These are phyloP conservation scores for Speoplatyrhinus poulsoni DNA, from an alignment of 2,113 vertebrate species.

Conservation along the genomic window DNA sequence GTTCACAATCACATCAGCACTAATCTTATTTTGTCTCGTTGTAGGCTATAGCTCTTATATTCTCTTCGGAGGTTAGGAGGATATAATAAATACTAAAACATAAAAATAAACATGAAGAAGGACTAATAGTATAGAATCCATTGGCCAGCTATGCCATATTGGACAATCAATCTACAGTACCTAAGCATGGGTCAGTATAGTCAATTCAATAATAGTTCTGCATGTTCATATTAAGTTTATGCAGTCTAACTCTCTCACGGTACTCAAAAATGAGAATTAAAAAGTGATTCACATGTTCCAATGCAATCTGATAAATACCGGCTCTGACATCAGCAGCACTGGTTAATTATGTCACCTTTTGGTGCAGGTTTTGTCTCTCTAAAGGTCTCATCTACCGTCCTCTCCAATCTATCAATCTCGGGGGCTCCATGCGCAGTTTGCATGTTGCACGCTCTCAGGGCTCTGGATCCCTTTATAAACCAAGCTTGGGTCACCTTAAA, in stretches of 20 bases:
- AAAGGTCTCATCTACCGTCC: constrained; percentile 76
- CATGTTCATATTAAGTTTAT: neutral
- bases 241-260: neutral
- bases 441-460: constrained; percentile 19
- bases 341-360: constrained; percentile 66
- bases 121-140: neutral
- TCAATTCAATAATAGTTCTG: neutral
- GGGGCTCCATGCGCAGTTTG: constrained; percentile 36
- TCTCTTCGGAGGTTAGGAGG: no score
- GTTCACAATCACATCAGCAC: no score
- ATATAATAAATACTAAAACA: no score
- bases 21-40: no score
- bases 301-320: constrained; percentile 35
- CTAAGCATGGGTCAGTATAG: neutral
- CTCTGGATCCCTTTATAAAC: constrained; percentile 70
- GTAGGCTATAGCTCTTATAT: no score
- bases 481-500: constrained; percentile 40
- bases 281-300: neutral
- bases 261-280: constrained; percentile 5
- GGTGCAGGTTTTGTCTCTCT: constrained; percentile 68
- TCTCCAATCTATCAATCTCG: constrained; percentile 56
- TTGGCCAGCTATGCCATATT: no score
- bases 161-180: no score
- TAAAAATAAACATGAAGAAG: neutral
- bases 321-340: constrained; percentile 30